Evolutionary conservation across 2,113 vertebrate genomes (phyloP).

Genomic region (Syngnathus scovelli): DNA sequence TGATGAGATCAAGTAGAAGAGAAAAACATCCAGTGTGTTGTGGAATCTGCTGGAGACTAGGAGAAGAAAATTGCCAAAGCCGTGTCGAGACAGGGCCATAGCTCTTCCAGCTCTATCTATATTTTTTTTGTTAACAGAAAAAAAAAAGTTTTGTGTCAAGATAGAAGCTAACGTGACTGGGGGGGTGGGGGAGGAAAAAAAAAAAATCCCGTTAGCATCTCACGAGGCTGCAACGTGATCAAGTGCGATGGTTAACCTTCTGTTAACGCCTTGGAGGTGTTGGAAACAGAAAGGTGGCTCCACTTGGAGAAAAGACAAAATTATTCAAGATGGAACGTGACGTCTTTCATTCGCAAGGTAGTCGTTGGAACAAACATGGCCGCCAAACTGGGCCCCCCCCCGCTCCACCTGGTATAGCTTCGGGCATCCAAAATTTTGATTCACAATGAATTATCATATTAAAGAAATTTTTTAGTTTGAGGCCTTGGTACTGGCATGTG

Average conservation of each 20-base stretch:
- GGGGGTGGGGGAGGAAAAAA: too few species aligned
- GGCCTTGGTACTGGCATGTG: background rate
- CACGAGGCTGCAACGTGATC: background rate
- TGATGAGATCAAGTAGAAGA: slow-evolving; percentile 12
- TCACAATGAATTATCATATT: background rate
- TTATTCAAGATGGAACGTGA: background rate
- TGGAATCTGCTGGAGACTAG: background rate
- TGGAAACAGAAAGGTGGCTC: background rate
- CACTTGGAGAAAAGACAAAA: background rate
- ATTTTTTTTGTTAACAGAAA: background rate
- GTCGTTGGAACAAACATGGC: background rate
- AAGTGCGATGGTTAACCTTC: background rate
- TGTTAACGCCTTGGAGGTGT: background rate
- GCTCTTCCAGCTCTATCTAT: background rate
- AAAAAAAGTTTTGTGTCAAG: background rate
- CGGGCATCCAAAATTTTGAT: background rate
- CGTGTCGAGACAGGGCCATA: background rate
- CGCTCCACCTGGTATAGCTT: too few species aligned
- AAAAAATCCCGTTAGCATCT: background rate
- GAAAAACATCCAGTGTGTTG: slow-evolving; percentile 3
- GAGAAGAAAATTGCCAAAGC: slow-evolving; percentile 1
- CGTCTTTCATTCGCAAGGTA: background rate
- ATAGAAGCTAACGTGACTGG: background rate
- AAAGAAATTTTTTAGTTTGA: too few species aligned
- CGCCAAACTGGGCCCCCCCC: background rate